Evolutionary conservation across 2,113 vertebrate genomes (phyloP), one percentile per base, ranked within the genome.

Genomic region (Phyllopteryx taeniolatus): DNA sequence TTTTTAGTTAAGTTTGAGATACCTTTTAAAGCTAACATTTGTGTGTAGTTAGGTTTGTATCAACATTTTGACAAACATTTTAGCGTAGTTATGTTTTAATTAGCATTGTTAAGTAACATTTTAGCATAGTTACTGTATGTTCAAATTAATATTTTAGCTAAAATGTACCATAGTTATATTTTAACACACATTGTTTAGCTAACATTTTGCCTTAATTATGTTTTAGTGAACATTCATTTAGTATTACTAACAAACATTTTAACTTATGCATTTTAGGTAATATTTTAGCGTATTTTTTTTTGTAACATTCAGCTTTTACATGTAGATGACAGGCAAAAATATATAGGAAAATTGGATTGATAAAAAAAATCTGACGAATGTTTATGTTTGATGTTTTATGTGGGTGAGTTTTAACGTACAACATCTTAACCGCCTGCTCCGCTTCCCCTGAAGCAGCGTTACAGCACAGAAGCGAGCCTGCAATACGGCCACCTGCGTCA

Each of bases 401-500:
- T 19, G 49, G 17, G 31, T 8, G 57, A 59, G 7, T 22, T 56
- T 56, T n/a, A 4, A 19, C 49, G 19, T 19, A 20, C 1, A 20
- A 7, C 35, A 42, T 64, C 62, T 71, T 89, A 80, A 89, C 54
- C 76, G 13, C 42, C 3, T 0, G 47, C 22, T 79, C 74, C 71
- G 83, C 64, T 59, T 86, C 53, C 82, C 73, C 44, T 90, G 88
- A 93, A 94, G 88, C 94, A 99, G 95, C 0, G 71, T 93, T 67
- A 92, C 92, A 75, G 79, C 93, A 76, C 95, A 98, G 91, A 98
- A 98, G 89, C 92, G 96, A 70, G 92, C 94, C 33, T 98, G 96
- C 87, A 98, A 96, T 87, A 98, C 95, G n/a, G 95, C 96, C 1
- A 99, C 97, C 62, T 99, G 97, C 0, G 96, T 95, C 71, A 98